Evolutionary conservation across 2,888 invertebrate species (phyloP), one percentile per base, ranked within the genome.

Genomic region (Philereme vetulata): DNA sequence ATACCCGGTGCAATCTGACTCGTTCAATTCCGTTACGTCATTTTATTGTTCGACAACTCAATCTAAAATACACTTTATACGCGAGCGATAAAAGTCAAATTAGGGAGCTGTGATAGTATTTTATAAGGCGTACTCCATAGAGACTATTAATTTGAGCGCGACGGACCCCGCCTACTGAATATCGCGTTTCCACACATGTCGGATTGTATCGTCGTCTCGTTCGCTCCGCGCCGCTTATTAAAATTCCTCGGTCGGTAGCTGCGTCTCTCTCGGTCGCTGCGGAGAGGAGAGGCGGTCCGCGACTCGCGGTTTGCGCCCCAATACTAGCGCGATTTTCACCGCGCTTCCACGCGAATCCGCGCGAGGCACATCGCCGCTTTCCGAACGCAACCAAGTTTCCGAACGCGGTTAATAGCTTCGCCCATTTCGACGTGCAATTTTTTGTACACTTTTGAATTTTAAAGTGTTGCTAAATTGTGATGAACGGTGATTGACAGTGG

Each of bases 121-220:
- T 71, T 82, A 86, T 90, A 90, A 85, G 91, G 86, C 90, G 90
- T 91, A 88, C 82, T 90, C 87, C 81, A 72, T 71, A 73, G 86
- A 82, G 86, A 82, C 81, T 85, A 89, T 88, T 89, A 92, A 91
- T 91, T 92, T 90, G 88, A 91, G 91, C 91, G 91, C 86, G 89
- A 91, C 91, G 85, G 82, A 81, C 90, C 86, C 89, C 91, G 91
- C 91, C 91, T 84, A 87, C 86, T 78, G 80, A 82, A 84, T 89
- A 86, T 90, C 90, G 81, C 90, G 85, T 90, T 89, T 90, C 81
- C 88, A 88, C 90, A 88, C 90, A 87, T 89, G 88, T 87, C 77
- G 79, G 79, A 77, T 81, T 77, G 80, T 92, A 88, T 84, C 81
- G 88, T 72, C 72, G 85, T 92, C 91, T 73, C 89, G 81, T 76